Evolutionary conservation across 2,113 vertebrate species (phyloP).

Genomic region (Eulemur rufifrons): DNA sequence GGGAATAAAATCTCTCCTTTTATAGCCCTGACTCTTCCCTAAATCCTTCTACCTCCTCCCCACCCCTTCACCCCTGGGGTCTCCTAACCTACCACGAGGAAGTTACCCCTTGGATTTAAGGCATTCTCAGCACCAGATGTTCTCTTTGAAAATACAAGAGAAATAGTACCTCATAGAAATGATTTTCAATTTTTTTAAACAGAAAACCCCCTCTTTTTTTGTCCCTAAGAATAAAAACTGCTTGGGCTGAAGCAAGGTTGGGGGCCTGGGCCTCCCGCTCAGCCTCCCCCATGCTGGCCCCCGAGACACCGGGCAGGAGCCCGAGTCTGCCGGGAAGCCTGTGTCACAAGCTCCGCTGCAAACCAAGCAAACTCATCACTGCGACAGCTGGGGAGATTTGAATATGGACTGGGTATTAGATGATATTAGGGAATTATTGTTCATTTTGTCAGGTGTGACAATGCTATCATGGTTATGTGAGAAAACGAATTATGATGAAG

Average conservation of each 20-base stretch:
- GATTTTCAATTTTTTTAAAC: not conserved
- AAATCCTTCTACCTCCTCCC: not conserved
- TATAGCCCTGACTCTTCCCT: not conserved
- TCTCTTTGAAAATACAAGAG: slow-evolving; percentile 24
- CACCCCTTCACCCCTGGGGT: not conserved
- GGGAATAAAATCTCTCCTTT: not conserved
- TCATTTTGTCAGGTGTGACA: not conserved
- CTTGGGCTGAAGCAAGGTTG: not conserved
- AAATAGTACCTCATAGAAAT: not conserved
- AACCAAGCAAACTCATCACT: not conserved
- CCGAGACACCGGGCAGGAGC: not conserved
- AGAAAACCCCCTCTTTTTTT: not conserved
- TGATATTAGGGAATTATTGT: not conserved
- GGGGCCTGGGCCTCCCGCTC: not conserved
- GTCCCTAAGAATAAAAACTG: not conserved
- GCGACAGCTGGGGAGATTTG: not conserved
- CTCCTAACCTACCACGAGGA: not conserved
- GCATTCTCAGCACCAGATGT: not conserved
- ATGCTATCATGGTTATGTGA: not conserved
- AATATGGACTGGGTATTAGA: not conserved
- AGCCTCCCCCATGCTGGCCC: not conserved
- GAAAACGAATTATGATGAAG: not conserved
- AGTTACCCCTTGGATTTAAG: not conserved
- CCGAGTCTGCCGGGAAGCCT: not conserved
- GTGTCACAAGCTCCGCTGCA: not conserved